These are phyloP conservation scores for Agrotis ipsilon DNA, from an alignment of 2,888 invertebrate species.

Conservation along the genomic window DNA sequence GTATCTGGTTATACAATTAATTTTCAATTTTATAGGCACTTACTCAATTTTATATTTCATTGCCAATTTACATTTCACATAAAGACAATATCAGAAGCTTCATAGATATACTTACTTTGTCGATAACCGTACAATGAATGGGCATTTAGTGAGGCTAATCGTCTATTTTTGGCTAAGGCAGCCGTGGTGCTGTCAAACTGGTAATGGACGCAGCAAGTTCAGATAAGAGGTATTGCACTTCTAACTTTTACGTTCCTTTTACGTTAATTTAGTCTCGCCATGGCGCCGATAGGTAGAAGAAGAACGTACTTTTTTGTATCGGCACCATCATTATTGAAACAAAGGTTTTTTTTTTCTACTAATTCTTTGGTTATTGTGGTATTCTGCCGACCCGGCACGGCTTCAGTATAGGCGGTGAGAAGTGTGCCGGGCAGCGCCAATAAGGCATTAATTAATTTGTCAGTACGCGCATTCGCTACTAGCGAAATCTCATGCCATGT, in stretches of 20 bases:
- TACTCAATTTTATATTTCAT: neutral
- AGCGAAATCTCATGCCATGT: no score
- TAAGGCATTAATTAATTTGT: no score
- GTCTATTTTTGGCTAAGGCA: constrained; percentile 41
- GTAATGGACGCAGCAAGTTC: constrained; percentile 33
- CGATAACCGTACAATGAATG: constrained; percentile 25
- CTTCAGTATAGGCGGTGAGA: no score
- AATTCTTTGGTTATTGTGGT: neutral
- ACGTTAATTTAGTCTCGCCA: neutral
- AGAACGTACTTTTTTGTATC: neutral
- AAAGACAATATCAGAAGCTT: neutral
- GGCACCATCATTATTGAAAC: neutral
- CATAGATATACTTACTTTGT: constrained; percentile 3
- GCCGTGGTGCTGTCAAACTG: constrained; percentile 31
- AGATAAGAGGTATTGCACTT: constrained; percentile 17
- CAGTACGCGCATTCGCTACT: no score
- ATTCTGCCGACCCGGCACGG: no score
- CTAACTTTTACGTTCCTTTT: constrained; percentile 3
- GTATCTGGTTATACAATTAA: no score
- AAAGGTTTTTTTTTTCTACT: neutral
- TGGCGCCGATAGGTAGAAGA: neutral
- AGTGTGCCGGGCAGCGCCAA: no score
- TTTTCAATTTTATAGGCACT: neutral
- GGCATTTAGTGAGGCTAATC: constrained; percentile 22
- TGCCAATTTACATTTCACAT: neutral